Conservation (phyloP, 1,140 invertebrate genomes). For the Littorina saxatilis region DNA sequence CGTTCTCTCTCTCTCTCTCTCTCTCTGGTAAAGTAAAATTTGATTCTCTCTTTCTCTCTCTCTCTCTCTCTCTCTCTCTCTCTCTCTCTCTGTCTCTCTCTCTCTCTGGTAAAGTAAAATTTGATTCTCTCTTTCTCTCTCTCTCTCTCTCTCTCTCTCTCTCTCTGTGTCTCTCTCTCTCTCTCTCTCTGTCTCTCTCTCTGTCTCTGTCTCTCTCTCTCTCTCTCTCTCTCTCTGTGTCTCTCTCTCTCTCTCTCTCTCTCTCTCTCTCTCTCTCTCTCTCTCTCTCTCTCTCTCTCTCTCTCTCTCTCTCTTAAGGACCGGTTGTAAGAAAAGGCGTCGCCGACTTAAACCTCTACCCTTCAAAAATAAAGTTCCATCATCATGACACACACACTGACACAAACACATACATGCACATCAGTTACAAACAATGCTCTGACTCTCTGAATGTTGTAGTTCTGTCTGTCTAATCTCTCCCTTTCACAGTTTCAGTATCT, state of each 20-base stretch:
- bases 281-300: not conserved
- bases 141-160: not conserved
- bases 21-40: too few relatives aligned
- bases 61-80: not conserved
- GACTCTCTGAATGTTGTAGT: not conserved
- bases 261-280: not conserved
- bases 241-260: too few relatives aligned
- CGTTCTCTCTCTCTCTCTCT: too few relatives aligned
- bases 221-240: not conserved
- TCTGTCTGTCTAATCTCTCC: not conserved
- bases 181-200: conserved; percentile 12
- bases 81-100: too few relatives aligned
- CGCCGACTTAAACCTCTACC: not conserved
- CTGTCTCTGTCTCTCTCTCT: conserved; percentile 8
- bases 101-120: too few relatives aligned
- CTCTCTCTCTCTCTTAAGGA: too few relatives aligned
- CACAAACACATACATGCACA: not conserved
- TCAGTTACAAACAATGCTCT: not conserved
- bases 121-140: too few relatives aligned
- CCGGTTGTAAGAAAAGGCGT: too few relatives aligned
- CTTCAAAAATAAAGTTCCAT: not conserved
- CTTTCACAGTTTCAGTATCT: not conserved
- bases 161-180: not conserved
- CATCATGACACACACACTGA: not conserved
- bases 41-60: too few relatives aligned